These are phyloP conservation scores for Holothuria glaberrima DNA, from an alignment of 35 echinoderm and acorn worm genomes.

Conservation along the genomic window DNA sequence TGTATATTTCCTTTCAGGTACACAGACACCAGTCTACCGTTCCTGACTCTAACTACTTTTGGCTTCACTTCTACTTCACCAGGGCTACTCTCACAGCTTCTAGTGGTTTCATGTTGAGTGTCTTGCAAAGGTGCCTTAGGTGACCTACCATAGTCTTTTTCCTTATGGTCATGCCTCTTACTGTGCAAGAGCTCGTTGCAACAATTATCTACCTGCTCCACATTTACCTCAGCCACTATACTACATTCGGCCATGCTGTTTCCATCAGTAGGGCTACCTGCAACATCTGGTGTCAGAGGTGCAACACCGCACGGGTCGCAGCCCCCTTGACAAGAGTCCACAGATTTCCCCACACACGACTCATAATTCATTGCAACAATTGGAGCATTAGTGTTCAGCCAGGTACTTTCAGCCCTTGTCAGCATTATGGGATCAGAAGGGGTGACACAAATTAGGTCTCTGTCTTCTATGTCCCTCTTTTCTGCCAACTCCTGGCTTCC, in stretches of 20 bases:
- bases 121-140: background rate
- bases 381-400: constrained; percentile 20
- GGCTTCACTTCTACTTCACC: background rate
- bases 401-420: background rate
- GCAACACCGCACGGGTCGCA: constrained; percentile 20
- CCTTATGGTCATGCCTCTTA: background rate
- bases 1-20: background rate
- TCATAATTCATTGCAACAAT: background rate
- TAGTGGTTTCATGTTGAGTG: background rate
- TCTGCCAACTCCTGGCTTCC: background rate
- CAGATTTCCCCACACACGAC: background rate
- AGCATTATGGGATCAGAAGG: no score
- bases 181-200: background rate
- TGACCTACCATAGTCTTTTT: background rate
- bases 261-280: background rate
- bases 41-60: background rate
- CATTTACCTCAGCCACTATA: background rate
- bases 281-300: background rate
- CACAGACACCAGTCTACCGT: background rate
- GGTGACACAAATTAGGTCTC: no score
- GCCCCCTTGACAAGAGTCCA: constrained; percentile 16
- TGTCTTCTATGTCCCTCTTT: no score
- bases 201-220: constrained; percentile 30
- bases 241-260: background rate
- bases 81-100: background rate